phyloP scores from a whole-genome alignment of 2,888 invertebrate species.

The Oxycera nigricornis region DNA sequence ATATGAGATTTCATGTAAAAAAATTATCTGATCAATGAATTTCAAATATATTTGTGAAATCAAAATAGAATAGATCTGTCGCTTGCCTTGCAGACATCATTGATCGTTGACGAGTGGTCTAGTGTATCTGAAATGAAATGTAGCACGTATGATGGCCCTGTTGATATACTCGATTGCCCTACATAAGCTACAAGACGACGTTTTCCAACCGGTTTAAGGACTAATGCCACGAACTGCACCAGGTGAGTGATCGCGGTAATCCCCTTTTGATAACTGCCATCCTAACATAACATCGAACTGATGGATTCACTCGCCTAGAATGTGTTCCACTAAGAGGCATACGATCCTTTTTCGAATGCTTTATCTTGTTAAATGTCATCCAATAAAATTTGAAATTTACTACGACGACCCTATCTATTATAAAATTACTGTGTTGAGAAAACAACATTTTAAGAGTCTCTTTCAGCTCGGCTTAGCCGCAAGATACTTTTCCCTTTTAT shows the following conservation, averaged over 20 bases:
- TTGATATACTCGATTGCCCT: neutral
- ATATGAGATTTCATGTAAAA: neutral
- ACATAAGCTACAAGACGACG: neutral
- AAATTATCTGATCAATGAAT: slow-evolving; percentile 25
- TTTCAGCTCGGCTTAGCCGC: neutral
- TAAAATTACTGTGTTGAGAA: slow-evolving; percentile 10
- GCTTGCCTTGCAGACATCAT: slow-evolving; percentile 19
- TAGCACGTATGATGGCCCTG: neutral
- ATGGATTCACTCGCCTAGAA: neutral
- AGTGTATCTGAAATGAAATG: neutral
- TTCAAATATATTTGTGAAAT: slow-evolving; percentile 11
- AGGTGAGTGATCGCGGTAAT: slow-evolving; percentile 39
- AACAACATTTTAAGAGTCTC: neutral
- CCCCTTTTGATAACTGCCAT: slow-evolving; percentile 1
- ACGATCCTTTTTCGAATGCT: slow-evolving; percentile 27
- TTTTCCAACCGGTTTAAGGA: slow-evolving; percentile 2
- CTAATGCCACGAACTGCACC: slow-evolving; percentile 4
- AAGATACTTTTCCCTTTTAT: slow-evolving; percentile 18
- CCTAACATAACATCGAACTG: neutral
- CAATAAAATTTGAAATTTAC: slow-evolving; percentile 33
- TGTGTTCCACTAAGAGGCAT: neutral
- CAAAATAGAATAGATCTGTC: slow-evolving; percentile 34
- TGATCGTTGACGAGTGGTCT: too few species aligned
- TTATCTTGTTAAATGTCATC: slow-evolving; percentile 39
- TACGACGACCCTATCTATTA: neutral